Evolutionary conservation across 2,797 vertebrate genomes (phyloP).

Genomic region (Fistularia tabacaria): DNA sequence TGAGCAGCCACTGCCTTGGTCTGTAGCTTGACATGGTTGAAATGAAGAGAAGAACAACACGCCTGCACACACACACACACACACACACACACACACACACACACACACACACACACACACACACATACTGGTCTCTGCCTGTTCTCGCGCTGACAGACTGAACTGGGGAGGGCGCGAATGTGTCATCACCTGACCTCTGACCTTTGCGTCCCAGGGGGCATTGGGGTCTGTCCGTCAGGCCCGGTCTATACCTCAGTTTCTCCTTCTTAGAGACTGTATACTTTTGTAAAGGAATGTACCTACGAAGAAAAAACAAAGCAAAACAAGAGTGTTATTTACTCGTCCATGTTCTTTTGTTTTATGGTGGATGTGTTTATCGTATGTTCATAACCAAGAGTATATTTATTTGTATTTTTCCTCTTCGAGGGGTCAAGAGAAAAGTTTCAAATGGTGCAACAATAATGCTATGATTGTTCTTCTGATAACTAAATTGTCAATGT

Average conservation of each 20-base stretch:
- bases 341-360: slow-evolving; percentile 62
- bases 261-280: slow-evolving; percentile 75
- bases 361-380: slow-evolving; percentile 71
- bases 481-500: slow-evolving; percentile 34
- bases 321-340: slow-evolving; percentile 58
- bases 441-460: slow-evolving; percentile 72
- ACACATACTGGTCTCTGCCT: slow-evolving; percentile 37
- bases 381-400: slow-evolving; percentile 69
- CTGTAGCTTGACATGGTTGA: slow-evolving; percentile 41
- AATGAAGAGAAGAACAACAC: slow-evolving; percentile 24
- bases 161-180: slow-evolving; percentile 57
- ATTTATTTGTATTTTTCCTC: slow-evolving; percentile 68
- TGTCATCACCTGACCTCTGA: slow-evolving; percentile 64
- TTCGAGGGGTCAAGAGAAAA: slow-evolving; percentile 30
- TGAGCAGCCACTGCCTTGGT: slow-evolving; percentile 52
- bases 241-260: slow-evolving; percentile 74
- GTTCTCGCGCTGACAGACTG: slow-evolving; percentile 55
- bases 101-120: too few relatives aligned
- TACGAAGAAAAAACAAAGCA: slow-evolving; percentile 41
- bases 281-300: slow-evolving; percentile 80
- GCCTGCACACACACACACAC: slow-evolving; percentile 14
- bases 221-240: slow-evolving; percentile 60
- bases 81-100: slow-evolving; percentile 26
- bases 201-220: slow-evolving; percentile 61
- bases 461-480: slow-evolving; percentile 65